phyloP scores from a whole-genome alignment of 1,140 invertebrate genomes.

The Tenebrio molitor region DNA sequence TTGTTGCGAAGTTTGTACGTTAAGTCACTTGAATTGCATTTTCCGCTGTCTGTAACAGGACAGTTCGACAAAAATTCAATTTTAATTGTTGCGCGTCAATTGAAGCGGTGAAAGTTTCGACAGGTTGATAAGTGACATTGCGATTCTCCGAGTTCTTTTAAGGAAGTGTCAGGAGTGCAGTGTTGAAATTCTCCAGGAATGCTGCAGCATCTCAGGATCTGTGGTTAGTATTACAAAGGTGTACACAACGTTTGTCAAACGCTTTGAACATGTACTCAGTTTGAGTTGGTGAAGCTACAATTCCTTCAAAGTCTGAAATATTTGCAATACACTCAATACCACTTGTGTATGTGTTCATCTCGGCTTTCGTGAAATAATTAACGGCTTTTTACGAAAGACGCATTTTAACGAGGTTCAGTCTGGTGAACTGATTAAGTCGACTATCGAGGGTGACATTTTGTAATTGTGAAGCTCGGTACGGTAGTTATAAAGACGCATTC shows the following conservation, averaged over 20 bases:
- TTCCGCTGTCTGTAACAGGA: too few relatives aligned
- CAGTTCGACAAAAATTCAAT: too few relatives aligned
- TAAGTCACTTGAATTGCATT: too few relatives aligned
- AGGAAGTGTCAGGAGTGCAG: slow-evolving; percentile 3
- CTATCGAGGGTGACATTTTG: not conserved
- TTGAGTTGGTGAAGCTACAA: not conserved
- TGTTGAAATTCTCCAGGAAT: slow-evolving; percentile 11
- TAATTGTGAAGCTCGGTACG: not conserved
- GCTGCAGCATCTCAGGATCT: slow-evolving; percentile 11
- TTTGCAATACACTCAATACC: not conserved
- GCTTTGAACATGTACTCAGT: slow-evolving; percentile 2
- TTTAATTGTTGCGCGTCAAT: too few relatives aligned
- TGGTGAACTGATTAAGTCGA: slow-evolving; percentile 17
- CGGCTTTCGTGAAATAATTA: not conserved
- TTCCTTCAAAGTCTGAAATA: not conserved
- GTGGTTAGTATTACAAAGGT: slow-evolving; percentile 32
- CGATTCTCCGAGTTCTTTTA: not conserved
- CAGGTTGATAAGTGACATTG: slow-evolving; percentile 4
- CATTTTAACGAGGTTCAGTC: slow-evolving; percentile 4
- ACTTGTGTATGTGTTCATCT: not conserved
- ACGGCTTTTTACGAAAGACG: not conserved
- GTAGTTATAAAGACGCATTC: not conserved
- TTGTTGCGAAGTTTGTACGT: too few relatives aligned
- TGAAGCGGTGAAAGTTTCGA: not conserved
- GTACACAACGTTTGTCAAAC: slow-evolving; percentile 25